phyloP scores from a whole-genome alignment of 2,888 invertebrate species.

The Drosophila cracens region DNA sequence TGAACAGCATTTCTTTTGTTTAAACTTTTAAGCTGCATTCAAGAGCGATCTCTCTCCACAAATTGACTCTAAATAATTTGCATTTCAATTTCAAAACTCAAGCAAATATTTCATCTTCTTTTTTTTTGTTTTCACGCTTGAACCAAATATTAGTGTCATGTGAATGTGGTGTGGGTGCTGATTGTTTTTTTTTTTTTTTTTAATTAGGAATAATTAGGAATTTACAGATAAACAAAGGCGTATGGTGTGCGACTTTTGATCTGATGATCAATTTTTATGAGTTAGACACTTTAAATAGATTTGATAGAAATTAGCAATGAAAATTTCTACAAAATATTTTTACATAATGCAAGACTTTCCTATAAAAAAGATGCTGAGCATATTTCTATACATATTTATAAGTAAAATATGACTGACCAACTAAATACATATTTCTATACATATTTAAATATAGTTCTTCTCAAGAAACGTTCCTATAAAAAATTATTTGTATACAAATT shows the following conservation, averaged over 20 bases:
- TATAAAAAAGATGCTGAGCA: neutral
- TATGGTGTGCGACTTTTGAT: neutral
- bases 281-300: neutral
- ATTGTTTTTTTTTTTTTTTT: constrained; percentile 2
- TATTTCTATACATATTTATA: neutral
- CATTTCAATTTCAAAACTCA: constrained; percentile 17
- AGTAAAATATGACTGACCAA: neutral
- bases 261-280: neutral
- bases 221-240: neutral
- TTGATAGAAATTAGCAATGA: neutral
- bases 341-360: neutral
- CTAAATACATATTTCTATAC: neutral
- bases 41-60: neutral
- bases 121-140: constrained; percentile 19
- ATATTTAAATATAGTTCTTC: neutral
- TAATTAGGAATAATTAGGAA: constrained; percentile 27
- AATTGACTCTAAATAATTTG: constrained; percentile 37
- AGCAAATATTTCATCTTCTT: neutral
- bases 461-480: neutral
- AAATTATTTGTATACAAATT: neutral
- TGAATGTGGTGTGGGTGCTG: constrained; percentile 48
- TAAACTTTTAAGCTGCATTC: constrained; percentile 1
- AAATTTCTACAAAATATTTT: neutral
- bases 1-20: neutral
- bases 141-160: constrained; percentile 35